phyloP scores from a whole-genome alignment of 2,888 invertebrate genomes.

The Lacanobia wlatinum region DNA sequence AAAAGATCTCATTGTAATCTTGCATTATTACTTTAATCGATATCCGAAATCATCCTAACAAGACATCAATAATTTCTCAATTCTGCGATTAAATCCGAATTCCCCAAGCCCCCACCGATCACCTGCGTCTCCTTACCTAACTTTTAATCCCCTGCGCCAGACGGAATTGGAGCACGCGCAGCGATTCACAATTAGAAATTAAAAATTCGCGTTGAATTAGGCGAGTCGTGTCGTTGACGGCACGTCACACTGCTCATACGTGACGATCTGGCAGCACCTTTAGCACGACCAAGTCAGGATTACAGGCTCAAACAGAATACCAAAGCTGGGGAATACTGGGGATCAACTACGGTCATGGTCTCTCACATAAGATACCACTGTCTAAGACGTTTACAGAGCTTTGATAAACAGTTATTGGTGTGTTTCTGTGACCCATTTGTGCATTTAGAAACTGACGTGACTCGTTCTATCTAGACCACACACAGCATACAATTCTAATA shows the following conservation, averaged over 20 bases:
- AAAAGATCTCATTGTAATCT: too few species aligned
- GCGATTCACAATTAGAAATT: conserved; percentile 75
- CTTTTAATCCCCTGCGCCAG: conserved; percentile 64
- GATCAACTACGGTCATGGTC: not conserved
- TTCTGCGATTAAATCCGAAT: conserved; percentile 17
- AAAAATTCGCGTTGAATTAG: conserved; percentile 71
- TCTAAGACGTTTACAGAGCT: conserved; percentile 1
- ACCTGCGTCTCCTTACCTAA: conserved; percentile 50
- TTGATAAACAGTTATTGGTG: conserved; percentile 10
- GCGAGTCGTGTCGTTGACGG: conserved; percentile 11
- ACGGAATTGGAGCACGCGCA: conserved; percentile 67
- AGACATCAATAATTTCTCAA: conserved; percentile 26
- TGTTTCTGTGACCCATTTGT: conserved; percentile 35
- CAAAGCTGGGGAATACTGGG: not conserved
- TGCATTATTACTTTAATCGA: not conserved
- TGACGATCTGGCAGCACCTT: not conserved
- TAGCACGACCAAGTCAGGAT: conserved; percentile 8
- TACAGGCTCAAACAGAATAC: not conserved
- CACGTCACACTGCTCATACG: not conserved
- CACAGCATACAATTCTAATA: conserved; percentile 6
- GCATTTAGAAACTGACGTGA: conserved; percentile 39
- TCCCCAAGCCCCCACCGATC: conserved; percentile 13
- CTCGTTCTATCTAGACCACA: conserved; percentile 51
- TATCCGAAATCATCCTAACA: conserved; percentile 4
- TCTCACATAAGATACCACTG: not conserved